Base-by-base conservation (phyloP, 1,140 invertebrate species). In the Drosophila ambigua region DNA sequence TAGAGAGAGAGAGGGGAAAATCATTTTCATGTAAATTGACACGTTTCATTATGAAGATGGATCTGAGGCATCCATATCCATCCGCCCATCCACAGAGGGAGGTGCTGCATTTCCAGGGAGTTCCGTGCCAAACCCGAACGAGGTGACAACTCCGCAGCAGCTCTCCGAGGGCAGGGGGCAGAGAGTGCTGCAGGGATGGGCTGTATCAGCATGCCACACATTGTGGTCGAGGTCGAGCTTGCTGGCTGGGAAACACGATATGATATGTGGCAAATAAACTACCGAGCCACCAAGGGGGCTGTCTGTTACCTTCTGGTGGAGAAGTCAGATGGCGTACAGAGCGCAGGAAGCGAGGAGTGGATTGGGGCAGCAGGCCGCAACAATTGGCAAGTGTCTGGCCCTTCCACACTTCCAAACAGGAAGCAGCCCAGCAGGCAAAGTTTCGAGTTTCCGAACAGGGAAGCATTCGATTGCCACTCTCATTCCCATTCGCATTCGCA, bases 1-100 rank as follows among this genome's bases (percentile, higher is more conserved):
- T 15, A n/a, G 15, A 39, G 24, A 52, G 28, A 39, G 51, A 35
- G 7, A 31, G 66, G 13, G 67, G 64, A 65, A 74, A 74, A 74
- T 74, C 61, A 74, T 74, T 74, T 74, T 74, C 72, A 74, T 74
- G 72, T 74, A 74, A 74, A 74, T 74, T 74, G 72, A 74, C 72
- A 74, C 72, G 72, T 74, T 74, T 74, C 72, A 74, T 74, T 74
- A 74, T 66, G 71, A 74, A 71, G 67, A 71, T 71, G 65, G 67
- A 71, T 71, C 65, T 46, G 31, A 41, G 16, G 43, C 35, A 39
- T 39, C 35, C 35, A 39, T 39, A 39, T 5, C 35, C 35, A 13
- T 39, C 35, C 31, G 4, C 39, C 48, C 50, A 52, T 49, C 48
- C 43, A 51, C 31, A 39, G 48, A 15, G 48, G 48, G 8, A 16